phyloP scores from a whole-genome alignment of 2,888 invertebrate genomes.

The Cabera pusaria region DNA sequence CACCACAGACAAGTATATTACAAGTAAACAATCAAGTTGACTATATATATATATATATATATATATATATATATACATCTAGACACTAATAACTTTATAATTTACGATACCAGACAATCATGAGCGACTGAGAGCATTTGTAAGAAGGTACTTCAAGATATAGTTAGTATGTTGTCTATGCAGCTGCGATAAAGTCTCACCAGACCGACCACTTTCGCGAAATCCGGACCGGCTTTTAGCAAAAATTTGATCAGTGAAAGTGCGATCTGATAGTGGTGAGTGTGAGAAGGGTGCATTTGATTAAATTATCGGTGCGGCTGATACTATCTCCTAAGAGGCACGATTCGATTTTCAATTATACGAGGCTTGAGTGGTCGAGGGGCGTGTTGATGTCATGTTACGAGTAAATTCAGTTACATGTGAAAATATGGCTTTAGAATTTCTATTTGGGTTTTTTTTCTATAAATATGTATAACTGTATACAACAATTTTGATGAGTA shows the following conservation, averaged over 20 bases:
- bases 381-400: no score
- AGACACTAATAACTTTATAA: no score
- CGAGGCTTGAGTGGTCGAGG: constrained; percentile 4
- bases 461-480: no score
- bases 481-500: no score
- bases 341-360: constrained; percentile 13
- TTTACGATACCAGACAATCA: constrained; percentile 19
- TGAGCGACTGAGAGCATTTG: constrained; percentile 39
- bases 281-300: constrained; percentile 54
- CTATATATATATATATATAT: no score
- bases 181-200: constrained; percentile 45
- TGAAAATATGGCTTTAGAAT: no score
- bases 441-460: no score
- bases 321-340: constrained; percentile 18
- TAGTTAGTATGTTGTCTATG: constrained; percentile 45
- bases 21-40: no score
- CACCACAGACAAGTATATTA: no score
- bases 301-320: constrained; percentile 35
- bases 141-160: constrained; percentile 40
- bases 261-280: constrained; percentile 53
- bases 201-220: constrained; percentile 78
- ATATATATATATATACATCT: no score
- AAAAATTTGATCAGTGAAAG: constrained; percentile 83
- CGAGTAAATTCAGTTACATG: no score
- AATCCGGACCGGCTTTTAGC: constrained; percentile 78